These are phyloP conservation scores for Seira ritae DNA, from an alignment of 2,888 invertebrate species.

Conservation along the genomic window DNA sequence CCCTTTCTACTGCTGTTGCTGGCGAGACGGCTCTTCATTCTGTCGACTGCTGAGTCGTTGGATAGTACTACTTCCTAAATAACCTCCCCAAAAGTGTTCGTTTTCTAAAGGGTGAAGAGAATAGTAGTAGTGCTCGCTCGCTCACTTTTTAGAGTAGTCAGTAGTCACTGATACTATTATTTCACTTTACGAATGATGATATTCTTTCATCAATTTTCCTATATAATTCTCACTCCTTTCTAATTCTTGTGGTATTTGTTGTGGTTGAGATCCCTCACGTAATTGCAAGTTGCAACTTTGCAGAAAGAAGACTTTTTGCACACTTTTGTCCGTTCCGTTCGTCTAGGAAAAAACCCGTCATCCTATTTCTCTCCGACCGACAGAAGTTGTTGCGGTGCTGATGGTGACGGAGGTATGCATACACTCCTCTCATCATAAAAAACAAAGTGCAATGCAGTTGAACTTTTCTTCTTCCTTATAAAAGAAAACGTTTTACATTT, in stretches of 20 bases:
- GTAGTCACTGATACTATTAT: too few species aligned
- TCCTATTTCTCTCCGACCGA: background rate
- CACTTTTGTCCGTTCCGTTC: too few species aligned
- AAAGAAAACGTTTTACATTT: background rate
- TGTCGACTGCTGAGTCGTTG: slow-evolving; percentile 15
- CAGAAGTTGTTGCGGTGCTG: slow-evolving; percentile 1
- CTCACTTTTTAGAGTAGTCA: too few species aligned
- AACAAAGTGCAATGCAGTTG: background rate
- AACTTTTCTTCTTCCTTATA: too few species aligned
- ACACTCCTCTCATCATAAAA: background rate
- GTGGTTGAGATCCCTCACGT: background rate
- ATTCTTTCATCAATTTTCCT: slow-evolving; percentile 3
- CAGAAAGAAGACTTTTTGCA: too few species aligned
- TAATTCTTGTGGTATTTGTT: background rate
- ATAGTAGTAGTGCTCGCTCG: background rate
- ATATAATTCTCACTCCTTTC: background rate
- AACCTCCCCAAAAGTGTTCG: background rate
- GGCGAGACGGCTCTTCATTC: background rate
- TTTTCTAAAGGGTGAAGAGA: background rate
- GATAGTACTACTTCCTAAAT: background rate
- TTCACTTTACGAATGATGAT: background rate
- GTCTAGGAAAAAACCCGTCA: background rate
- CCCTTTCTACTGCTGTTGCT: slow-evolving; percentile 19
- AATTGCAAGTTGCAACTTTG: too few species aligned
- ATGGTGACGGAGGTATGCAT: background rate